Conservation (phyloP, 2,113 vertebrate species). For the Phaethornis superciliosus region DNA sequence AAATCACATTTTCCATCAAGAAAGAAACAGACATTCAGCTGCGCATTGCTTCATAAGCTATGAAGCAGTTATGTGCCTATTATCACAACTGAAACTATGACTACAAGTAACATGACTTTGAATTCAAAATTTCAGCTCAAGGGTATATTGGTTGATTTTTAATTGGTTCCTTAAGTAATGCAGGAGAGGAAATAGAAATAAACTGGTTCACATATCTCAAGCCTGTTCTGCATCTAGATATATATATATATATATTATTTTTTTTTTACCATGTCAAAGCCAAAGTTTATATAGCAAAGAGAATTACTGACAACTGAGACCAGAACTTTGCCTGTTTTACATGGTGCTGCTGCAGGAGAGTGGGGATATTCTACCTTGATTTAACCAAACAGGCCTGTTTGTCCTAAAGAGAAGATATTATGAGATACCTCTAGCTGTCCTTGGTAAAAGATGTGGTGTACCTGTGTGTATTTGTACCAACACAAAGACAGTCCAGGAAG, state of each 20-base stretch:
- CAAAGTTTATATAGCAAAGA: background rate
- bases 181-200: background rate
- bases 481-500: background rate
- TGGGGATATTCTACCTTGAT: background rate
- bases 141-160: background rate
- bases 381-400: background rate
- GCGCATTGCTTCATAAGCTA: background rate
- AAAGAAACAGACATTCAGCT: background rate
- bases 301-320: background rate
- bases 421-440: background rate
- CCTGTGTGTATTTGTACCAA: background rate
- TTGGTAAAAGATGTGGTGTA: background rate
- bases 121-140: background rate
- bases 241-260: too few relatives aligned
- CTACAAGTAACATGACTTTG: background rate
- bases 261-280: background rate
- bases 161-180: background rate
- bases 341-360: background rate
- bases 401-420: background rate
- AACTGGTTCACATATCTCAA: background rate
- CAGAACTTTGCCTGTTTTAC: background rate
- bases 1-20: conserved; percentile 13
- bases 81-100: background rate
- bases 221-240: background rate
- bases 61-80: background rate